These are phyloP conservation scores for Odiellus spinosus DNA, from an alignment of 2,888 invertebrate species.

Conservation along the genomic window DNA sequence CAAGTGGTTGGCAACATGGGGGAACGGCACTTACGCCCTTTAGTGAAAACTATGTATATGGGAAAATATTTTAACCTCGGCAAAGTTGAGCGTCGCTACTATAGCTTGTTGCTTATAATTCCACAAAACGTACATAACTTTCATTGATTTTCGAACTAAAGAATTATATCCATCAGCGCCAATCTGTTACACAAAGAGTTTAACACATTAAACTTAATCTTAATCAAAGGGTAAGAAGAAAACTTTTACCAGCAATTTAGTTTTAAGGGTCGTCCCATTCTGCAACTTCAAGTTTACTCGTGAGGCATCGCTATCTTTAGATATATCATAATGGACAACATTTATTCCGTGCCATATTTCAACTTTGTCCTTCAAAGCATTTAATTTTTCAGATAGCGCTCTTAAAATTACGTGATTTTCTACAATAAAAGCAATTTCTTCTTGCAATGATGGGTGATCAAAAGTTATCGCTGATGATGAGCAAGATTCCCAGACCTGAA, in stretches of 20 bases:
- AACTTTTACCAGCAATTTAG: conserved; percentile 30
- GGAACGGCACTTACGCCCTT: no score
- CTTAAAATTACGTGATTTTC: conserved; percentile 79
- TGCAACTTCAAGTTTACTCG: conserved; percentile 27
- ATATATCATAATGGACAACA: conserved; percentile 46
- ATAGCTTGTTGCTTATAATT: conserved; percentile 71
- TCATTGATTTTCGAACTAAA: conserved; percentile 63
- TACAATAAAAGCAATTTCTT: conserved; percentile 74
- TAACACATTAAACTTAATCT: no score
- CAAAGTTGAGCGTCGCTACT: conserved; percentile 72
- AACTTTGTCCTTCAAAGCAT: conserved; percentile 40
- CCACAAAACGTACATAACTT: conserved; percentile 59
- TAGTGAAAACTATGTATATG: no score
- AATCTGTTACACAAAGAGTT: conserved; percentile 41
- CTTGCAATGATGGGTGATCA: conserved; percentile 49
- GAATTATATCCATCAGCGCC: conserved; percentile 93
- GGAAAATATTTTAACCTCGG: conserved; percentile 53
- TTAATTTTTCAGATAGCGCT: conserved; percentile 48
- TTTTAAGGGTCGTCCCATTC: conserved; percentile 29
- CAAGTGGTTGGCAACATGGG: no score
- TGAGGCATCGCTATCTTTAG: conserved; percentile 24
- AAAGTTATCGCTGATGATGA: conserved; percentile 80
- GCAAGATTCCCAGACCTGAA: conserved; percentile 79
- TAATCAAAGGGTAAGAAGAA: no score
- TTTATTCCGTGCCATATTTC: conserved; percentile 50